phyloP scores from a whole-genome alignment of 2,797 vertebrate genomes.

The Tapirus indicus region DNA sequence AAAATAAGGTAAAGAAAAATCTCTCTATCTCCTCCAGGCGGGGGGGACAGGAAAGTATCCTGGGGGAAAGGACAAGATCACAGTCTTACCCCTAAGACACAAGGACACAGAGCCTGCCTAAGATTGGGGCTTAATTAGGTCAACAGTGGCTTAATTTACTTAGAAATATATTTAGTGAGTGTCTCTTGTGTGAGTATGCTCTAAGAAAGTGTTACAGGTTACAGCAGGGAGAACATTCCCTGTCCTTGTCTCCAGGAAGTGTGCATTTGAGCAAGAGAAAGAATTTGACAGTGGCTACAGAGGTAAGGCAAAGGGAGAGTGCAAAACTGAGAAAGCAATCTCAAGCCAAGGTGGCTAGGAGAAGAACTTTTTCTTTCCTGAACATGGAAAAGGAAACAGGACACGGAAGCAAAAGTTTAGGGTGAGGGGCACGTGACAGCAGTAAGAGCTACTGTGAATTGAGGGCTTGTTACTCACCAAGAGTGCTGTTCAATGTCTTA shows the following conservation, averaged over 20 bases:
- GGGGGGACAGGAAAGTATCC: not conserved
- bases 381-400: not conserved
- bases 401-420: not conserved
- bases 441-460: not conserved
- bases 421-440: not conserved
- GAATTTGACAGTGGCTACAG: not conserved
- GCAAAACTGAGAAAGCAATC: not conserved
- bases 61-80: not conserved
- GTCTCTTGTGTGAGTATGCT: not conserved
- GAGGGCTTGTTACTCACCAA: not conserved
- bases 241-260: not conserved
- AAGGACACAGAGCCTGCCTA: not conserved
- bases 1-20: not conserved
- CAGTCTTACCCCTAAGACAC: not conserved
- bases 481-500: not conserved
- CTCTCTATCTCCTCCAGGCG: not conserved
- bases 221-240: not conserved
- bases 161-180: not conserved
- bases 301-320: not conserved
- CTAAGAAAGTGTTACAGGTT: not conserved
- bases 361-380: not conserved
- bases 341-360: not conserved
- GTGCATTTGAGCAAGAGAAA: not conserved
- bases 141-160: not conserved
- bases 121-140: not conserved